phyloP scores from a whole-genome alignment of 30 jellyfish, hydroid and myxozoan genomes.

The Aurelia sp. region DNA sequence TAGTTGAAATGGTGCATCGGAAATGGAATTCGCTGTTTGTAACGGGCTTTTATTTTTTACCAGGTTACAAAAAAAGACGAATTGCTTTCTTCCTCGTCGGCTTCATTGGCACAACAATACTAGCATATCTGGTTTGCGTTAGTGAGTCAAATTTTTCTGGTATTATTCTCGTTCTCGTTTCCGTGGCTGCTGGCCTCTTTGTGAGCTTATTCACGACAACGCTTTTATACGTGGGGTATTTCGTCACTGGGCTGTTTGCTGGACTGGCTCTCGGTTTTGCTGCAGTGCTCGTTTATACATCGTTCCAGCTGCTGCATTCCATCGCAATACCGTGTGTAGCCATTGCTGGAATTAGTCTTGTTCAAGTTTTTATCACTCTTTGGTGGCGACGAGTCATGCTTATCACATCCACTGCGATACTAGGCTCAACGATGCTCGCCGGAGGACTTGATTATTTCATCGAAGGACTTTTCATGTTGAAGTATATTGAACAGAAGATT shows the following conservation, averaged over 20 bases:
- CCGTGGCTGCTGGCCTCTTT: slow-evolving; percentile 93
- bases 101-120: slow-evolving; percentile 65
- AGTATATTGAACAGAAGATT: slow-evolving; percentile 82
- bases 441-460: slow-evolving; percentile 89
- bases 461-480: slow-evolving; percentile 83
- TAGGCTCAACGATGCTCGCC: slow-evolving; percentile 85
- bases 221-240: slow-evolving; percentile 87
- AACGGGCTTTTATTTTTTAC: neutral
- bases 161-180: slow-evolving; percentile 70
- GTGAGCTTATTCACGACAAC: slow-evolving; percentile 86
- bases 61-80: slow-evolving; percentile 88
- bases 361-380: slow-evolving; percentile 87
- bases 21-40: neutral
- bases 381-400: slow-evolving; percentile 97
- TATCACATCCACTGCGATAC: slow-evolving; percentile 76
- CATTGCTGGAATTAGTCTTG: slow-evolving; percentile 78
- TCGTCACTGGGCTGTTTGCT: slow-evolving; percentile 93
- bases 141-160: slow-evolving; percentile 79
- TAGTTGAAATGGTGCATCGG: too few relatives aligned
- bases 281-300: slow-evolving; percentile 71
- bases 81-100: slow-evolving; percentile 89
- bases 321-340: slow-evolving; percentile 90
- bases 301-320: slow-evolving; percentile 68
- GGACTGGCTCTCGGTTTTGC: slow-evolving; percentile 90
- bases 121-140: slow-evolving; percentile 76